A percentile compares a stretch with the other conserved stretches of the same genome.
These are phyloP conservation scores for Guaruba guarouba DNA, from an alignment of 2,113 vertebrate species.

Conservation along the genomic window DNA sequence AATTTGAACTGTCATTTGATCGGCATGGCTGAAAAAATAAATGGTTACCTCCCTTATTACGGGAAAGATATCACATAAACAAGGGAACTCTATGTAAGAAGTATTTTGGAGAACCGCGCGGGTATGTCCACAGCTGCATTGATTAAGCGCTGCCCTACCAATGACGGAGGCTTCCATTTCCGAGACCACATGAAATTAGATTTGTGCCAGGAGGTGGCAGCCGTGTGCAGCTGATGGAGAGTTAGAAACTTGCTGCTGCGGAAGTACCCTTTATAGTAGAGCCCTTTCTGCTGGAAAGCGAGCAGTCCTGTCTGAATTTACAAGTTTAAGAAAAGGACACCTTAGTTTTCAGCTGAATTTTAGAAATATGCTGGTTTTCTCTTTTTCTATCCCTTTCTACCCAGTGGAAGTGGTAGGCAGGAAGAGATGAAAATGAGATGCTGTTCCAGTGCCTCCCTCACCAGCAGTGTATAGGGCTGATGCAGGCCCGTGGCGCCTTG, in stretches of 20 bases:
- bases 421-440: background rate
- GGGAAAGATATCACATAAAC: background rate
- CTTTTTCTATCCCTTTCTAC: background rate
- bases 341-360: background rate
- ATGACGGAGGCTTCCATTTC: too few species aligned
- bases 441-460: rapidly evolving
- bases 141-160: rapidly evolving
- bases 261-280: rapidly evolving
- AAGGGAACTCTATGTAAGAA: background rate
- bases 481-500: too few species aligned
- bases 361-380: background rate
- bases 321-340: background rate
- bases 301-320: background rate
- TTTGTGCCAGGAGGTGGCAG: slow-evolving; percentile 52
- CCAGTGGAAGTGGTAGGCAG: background rate
- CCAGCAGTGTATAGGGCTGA: background rate
- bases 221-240: background rate
- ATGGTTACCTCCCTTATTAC: background rate
- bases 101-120: background rate
- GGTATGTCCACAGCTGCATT: background rate
- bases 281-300: background rate
- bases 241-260: rapidly evolving
- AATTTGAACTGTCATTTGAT: background rate
- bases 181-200: background rate
- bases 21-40: background rate